Evolutionary conservation across 2,888 invertebrate species (phyloP).

Genomic region (Tenodera sinensis): DNA sequence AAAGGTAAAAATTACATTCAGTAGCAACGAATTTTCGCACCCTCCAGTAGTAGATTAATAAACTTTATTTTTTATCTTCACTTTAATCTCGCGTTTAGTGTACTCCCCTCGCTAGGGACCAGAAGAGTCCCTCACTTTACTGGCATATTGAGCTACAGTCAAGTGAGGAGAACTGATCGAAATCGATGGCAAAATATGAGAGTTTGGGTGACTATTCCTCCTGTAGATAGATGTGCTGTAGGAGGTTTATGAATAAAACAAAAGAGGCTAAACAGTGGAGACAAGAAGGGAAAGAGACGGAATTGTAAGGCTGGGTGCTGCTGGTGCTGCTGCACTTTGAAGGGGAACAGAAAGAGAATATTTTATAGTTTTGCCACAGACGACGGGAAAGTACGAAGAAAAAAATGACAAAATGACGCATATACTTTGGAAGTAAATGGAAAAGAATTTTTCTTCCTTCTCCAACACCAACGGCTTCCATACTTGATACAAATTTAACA

Average conservation of each 20-base stretch:
- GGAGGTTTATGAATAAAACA: conserved; percentile 50
- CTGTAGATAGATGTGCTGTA: conserved; percentile 22
- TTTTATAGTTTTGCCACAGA: conserved; percentile 30
- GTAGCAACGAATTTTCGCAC: neutral
- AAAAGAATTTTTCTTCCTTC: neutral
- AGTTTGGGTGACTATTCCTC: conserved; percentile 24
- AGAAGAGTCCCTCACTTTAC: neutral
- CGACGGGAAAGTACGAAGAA: neutral
- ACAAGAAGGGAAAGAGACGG: conserved; percentile 34
- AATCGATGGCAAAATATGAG: conserved; percentile 9
- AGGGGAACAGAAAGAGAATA: conserved; percentile 36
- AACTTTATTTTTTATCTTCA: neutral
- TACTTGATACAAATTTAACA: neutral
- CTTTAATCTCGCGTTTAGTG: neutral
- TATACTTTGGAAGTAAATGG: neutral
- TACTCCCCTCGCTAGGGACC: neutral
- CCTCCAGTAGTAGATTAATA: neutral
- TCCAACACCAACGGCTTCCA: neutral
- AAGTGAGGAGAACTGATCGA: conserved; percentile 35
- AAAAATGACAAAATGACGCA: conserved; percentile 15
- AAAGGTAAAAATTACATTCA: neutral
- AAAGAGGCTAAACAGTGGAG: conserved; percentile 46
- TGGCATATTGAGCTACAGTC: conserved; percentile 16
- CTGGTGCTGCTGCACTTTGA: conserved; percentile 18
- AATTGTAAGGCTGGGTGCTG: conserved; percentile 38